phyloP scores from a whole-genome alignment of 2,797 vertebrate genomes.

The Poecilia gillii region DNA sequence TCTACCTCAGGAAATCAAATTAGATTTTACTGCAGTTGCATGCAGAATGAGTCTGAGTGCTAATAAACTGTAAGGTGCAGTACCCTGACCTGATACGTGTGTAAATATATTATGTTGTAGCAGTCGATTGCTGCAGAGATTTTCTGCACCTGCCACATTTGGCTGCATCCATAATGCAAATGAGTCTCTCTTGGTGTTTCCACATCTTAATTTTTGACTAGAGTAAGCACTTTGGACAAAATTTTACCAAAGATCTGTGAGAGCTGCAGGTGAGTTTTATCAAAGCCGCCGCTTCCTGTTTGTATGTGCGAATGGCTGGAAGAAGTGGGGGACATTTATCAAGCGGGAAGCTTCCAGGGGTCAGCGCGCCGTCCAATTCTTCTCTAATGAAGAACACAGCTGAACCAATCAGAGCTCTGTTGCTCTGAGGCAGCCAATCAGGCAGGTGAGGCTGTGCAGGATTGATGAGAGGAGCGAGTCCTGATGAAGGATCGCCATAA shows the following conservation, averaged over 20 bases:
- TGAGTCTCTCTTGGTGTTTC: slow-evolving; percentile 37
- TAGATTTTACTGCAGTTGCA: slow-evolving; percentile 13
- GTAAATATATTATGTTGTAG: neutral
- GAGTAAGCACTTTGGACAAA: slow-evolving; percentile 46
- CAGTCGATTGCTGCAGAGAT: slow-evolving; percentile 13
- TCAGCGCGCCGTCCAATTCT: slow-evolving; percentile 70
- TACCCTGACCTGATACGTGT: neutral
- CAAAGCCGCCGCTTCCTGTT: slow-evolving; percentile 6
- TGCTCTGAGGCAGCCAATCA: slow-evolving; percentile 70
- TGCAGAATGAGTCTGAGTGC: neutral
- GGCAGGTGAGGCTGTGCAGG: slow-evolving; percentile 54
- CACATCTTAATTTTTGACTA: slow-evolving; percentile 45
- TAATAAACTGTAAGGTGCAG: neutral
- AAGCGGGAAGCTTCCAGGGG: slow-evolving; percentile 76
- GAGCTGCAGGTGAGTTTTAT: slow-evolving; percentile 24
- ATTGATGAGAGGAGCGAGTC: slow-evolving; percentile 77
- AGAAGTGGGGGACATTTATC: slow-evolving; percentile 78
- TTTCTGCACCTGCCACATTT: slow-evolving; percentile 38
- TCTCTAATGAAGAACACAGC: slow-evolving; percentile 76
- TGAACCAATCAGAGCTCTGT: slow-evolving; percentile 72
- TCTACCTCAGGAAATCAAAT: neutral
- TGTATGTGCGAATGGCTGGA: slow-evolving; percentile 11
- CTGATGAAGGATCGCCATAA: slow-evolving; percentile 75
- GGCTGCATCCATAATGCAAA: slow-evolving; percentile 55
- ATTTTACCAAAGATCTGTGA: slow-evolving; percentile 27